These are phyloP conservation scores for Epizoanthus stellaris DNA, from an alignment of 92 coral and sea anemone genomes.

Conservation along the genomic window DNA sequence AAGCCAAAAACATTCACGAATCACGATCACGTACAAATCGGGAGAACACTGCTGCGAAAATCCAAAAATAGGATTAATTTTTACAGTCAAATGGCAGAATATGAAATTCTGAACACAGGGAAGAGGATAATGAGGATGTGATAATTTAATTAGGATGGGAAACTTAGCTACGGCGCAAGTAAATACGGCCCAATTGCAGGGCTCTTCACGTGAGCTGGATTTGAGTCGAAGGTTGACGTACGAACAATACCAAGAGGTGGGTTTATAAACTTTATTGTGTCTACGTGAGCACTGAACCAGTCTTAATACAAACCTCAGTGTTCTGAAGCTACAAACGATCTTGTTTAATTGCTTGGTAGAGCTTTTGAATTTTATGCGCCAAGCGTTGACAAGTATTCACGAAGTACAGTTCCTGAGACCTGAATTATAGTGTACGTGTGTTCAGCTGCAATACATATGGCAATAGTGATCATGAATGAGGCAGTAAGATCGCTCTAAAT, in stretches of 20 bases:
- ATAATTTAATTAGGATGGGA: conserved; percentile 65
- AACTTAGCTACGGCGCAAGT: conserved; percentile 82
- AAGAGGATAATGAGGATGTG: not conserved
- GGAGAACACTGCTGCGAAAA: not conserved
- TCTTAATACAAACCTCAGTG: too few species aligned
- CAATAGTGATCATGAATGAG: too few species aligned
- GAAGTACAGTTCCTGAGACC: too few species aligned
- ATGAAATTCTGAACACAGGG: not conserved
- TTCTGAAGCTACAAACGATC: too few species aligned
- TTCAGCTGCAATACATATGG: too few species aligned
- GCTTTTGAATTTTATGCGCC: too few species aligned
- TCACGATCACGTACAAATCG: not conserved
- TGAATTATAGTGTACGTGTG: too few species aligned
- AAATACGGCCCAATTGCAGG: conserved; percentile 78
- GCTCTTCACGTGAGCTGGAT: conserved; percentile 83
- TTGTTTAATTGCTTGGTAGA: too few species aligned
- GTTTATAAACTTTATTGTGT: conserved; percentile 24
- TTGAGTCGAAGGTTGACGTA: conserved; percentile 85
- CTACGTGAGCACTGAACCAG: not conserved
- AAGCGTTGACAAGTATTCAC: too few species aligned
- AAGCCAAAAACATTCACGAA: not conserved
- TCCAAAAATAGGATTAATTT: not conserved
- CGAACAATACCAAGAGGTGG: conserved; percentile 82
- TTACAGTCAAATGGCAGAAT: not conserved
- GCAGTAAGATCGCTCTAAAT: too few species aligned